Conservation (phyloP, 2,797 vertebrate genomes). For the Microctenopoma steveboyesi region DNA sequence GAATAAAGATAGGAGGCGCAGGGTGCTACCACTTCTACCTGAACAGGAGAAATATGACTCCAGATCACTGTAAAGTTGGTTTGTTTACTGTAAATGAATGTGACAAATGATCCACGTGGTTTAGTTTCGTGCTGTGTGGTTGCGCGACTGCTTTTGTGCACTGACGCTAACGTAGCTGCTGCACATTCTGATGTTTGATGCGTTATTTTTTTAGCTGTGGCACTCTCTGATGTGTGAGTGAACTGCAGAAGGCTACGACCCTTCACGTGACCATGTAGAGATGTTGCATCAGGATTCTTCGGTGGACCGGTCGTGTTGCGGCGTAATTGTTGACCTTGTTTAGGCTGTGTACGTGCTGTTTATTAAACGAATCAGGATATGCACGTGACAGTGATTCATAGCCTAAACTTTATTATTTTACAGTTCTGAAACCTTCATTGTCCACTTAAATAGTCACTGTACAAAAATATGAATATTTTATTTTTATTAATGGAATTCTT, state of each 20-base stretch:
- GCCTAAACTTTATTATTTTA: neutral
- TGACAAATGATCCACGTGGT: neutral
- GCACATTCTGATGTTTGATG: too few relatives aligned
- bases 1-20: too few relatives aligned
- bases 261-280: too few relatives aligned
- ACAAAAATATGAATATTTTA: neutral
- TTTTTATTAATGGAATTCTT: neutral
- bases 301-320: too few relatives aligned
- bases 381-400: neutral
- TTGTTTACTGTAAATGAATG: neutral
- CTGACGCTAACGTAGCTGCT: too few relatives aligned
- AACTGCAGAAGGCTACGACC: too few relatives aligned
- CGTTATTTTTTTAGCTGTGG: too few relatives aligned
- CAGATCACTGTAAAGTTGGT: too few relatives aligned
- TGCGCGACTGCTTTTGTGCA: too few relatives aligned
- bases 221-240: too few relatives aligned
- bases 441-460: neutral
- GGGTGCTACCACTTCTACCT: neutral
- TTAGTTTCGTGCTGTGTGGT: neutral
- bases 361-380: neutral
- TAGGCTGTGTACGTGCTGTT: neutral
- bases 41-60: neutral
- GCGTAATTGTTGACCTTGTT: neutral
- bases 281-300: neutral
- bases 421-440: neutral